Conservation (phyloP, 1,140 invertebrate genomes). For the Drosophila seguyi region DNA sequence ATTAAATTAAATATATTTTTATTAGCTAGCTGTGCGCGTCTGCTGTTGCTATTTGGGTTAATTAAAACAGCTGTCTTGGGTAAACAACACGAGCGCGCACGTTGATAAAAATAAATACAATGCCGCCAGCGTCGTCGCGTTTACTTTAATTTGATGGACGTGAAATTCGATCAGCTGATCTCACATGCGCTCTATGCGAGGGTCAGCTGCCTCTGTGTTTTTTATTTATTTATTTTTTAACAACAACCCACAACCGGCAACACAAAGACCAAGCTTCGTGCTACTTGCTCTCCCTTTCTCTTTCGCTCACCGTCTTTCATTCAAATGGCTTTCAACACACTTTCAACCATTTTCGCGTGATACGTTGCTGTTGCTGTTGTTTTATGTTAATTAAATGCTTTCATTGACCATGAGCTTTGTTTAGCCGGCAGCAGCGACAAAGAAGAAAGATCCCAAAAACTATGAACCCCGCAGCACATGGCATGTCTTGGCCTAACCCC, state of each 20-base stretch:
- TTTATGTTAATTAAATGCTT: constrained; percentile 81
- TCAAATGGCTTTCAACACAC: constrained; percentile 58
- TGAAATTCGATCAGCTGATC: constrained; percentile 81
- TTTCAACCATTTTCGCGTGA: constrained; percentile 61
- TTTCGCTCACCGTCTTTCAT: constrained; percentile 23
- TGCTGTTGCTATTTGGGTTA: constrained; percentile 70
- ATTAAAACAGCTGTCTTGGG: constrained; percentile 78
- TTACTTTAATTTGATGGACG: constrained; percentile 55
- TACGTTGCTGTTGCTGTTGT: constrained; percentile 27
- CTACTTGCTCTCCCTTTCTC: constrained; percentile 15
- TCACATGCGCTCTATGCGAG: constrained; percentile 46
- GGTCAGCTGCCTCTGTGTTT: constrained; percentile 50
- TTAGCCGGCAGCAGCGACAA: constrained; percentile 24
- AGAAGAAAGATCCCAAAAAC: constrained; percentile 13
- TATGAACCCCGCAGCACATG: constrained; percentile 26
- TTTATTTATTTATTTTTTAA: constrained; percentile 21
- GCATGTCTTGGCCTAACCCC: constrained; percentile 48
- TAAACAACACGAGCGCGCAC: constrained; percentile 32
- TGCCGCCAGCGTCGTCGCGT: constrained; percentile 27
- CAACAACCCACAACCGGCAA: constrained; percentile 53
- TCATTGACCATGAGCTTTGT: constrained; percentile 76
- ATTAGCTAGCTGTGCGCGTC: constrained; percentile 29
- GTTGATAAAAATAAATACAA: constrained; percentile 64
- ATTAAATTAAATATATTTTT: constrained; percentile 55
- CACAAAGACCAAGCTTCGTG: constrained; percentile 25